phyloP scores from a whole-genome alignment of 1,140 invertebrate species.

The Trinorchestia longiramus region DNA sequence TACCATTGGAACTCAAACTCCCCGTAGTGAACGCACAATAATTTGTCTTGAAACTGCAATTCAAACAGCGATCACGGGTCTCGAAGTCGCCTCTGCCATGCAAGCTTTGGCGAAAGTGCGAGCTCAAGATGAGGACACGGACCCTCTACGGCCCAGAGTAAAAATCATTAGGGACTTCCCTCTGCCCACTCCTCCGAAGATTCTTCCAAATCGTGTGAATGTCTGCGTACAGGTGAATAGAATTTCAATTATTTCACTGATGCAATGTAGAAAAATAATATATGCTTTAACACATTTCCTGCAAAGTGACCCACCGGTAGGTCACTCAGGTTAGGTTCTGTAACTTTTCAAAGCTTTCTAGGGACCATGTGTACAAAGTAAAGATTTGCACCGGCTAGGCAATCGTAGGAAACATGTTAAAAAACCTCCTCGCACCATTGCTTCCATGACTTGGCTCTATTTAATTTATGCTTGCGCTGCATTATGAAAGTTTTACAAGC shows the following conservation, averaged over 20 bases:
- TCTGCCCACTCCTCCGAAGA: constrained; percentile 50
- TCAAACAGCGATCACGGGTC: constrained; percentile 80
- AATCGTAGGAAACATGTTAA: too few relatives aligned
- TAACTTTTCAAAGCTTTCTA: too few relatives aligned
- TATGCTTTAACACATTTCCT: too few relatives aligned
- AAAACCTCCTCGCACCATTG: too few relatives aligned
- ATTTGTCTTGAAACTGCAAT: constrained; percentile 83
- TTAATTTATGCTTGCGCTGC: too few relatives aligned
- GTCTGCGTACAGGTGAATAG: constrained; percentile 61
- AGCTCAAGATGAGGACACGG: neutral
- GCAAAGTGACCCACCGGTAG: too few relatives aligned
- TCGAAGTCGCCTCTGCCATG: constrained; percentile 79
- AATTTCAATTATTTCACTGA: neutral
- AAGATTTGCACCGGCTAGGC: too few relatives aligned
- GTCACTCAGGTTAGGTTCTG: too few relatives aligned
- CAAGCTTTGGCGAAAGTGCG: constrained; percentile 71
- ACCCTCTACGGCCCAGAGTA: constrained; percentile 14
- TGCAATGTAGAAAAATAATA: too few relatives aligned
- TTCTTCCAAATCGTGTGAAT: constrained; percentile 56
- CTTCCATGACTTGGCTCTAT: too few relatives aligned
- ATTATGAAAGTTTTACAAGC: too few relatives aligned
- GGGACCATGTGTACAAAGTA: too few relatives aligned
- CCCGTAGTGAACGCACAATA: constrained; percentile 73
- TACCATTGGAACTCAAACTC: constrained; percentile 69
- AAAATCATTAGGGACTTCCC: constrained; percentile 54